Evolutionary conservation across 2,797 vertebrate genomes (phyloP).

Genomic region (Sylvilagus floridanus): DNA sequence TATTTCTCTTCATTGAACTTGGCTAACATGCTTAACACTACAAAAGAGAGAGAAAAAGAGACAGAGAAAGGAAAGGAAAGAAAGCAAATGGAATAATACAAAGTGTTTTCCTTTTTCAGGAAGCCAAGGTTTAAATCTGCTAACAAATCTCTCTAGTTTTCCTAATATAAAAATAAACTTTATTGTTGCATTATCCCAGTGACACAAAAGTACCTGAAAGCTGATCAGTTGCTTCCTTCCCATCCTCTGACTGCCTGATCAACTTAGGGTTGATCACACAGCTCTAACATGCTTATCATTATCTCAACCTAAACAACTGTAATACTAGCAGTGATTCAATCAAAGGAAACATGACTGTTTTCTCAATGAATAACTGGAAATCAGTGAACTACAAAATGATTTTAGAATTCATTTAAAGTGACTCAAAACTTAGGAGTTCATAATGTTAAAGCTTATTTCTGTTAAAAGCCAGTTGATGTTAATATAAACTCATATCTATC

Average conservation of each 20-base stretch:
- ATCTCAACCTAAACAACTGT: conserved; percentile 26
- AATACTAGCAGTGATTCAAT: background rate
- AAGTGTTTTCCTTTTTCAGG: background rate
- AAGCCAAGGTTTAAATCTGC: background rate
- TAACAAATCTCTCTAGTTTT: background rate
- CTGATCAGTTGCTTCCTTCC: background rate
- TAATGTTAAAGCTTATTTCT: conserved; percentile 6
- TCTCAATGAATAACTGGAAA: conserved; percentile 46
- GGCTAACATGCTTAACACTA: too few species aligned
- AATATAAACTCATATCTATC: background rate
- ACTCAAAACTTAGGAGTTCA: background rate
- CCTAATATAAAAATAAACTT: conserved; percentile 39
- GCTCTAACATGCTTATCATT: background rate
- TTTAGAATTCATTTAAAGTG: background rate
- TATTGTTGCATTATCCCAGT: background rate
- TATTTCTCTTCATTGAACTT: too few species aligned
- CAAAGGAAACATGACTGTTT: conserved; percentile 5
- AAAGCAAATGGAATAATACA: too few species aligned
- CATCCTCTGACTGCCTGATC: background rate
- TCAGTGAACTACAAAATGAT: background rate
- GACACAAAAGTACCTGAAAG: conserved; percentile 19
- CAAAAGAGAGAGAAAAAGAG: too few species aligned
- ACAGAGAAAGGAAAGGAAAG: too few species aligned
- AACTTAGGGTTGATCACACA: background rate
- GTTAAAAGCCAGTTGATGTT: background rate